Evolutionary conservation across 92 coral and sea anemone species (phyloP).

Genomic region (Actinernus sp.): DNA sequence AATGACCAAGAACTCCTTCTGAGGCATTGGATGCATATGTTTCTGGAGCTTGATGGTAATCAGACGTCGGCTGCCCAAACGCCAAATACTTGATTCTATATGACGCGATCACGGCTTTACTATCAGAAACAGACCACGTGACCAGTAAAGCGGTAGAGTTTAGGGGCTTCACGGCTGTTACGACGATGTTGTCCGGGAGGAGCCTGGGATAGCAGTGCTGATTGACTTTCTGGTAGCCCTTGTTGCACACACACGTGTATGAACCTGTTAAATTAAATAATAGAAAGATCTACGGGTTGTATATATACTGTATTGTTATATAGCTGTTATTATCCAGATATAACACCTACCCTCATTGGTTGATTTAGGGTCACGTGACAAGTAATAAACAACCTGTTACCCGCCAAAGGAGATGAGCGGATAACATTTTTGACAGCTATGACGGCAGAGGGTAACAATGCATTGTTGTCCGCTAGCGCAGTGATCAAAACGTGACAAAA

Average conservation of each 20-base stretch:
- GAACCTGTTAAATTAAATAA: neutral
- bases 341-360: too few species aligned
- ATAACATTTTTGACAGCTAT: too few species aligned
- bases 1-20: neutral
- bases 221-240: neutral
- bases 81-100: conserved; percentile 3
- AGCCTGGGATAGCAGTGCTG: conserved; percentile 9
- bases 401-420: too few species aligned
- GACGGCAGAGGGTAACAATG: too few species aligned
- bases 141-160: conserved; percentile 12
- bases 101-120: neutral
- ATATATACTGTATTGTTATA: too few species aligned
- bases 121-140: conserved; percentile 7
- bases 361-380: too few species aligned
- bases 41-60: neutral
- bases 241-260: conserved; percentile 7
- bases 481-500: too few species aligned
- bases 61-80: neutral
- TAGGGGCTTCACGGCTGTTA: neutral
- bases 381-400: too few species aligned
- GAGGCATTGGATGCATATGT: neutral
- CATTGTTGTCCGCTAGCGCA: too few species aligned
- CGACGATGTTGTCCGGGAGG: neutral
- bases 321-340: too few species aligned
- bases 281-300: too few species aligned